Conservation (phyloP, 2,888 invertebrate species). For the Agrotis ipsilon region DNA sequence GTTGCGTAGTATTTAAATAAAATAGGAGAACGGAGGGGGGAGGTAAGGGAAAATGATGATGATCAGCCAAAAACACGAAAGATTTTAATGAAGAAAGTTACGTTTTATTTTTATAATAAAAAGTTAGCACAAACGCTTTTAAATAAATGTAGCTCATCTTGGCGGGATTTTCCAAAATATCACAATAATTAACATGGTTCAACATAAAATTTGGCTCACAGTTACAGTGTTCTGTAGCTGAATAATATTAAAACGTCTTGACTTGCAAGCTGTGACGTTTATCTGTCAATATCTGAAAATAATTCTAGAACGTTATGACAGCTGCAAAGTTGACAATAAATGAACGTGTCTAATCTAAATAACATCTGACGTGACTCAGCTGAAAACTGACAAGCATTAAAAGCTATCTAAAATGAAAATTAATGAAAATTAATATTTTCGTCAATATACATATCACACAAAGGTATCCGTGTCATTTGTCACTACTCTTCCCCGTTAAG, state of each 20-base stretch:
- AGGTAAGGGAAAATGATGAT: no score
- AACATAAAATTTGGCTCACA: no score
- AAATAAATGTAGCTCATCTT: no score
- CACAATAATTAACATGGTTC: neutral
- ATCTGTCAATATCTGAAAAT: neutral
- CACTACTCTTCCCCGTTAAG: constrained; percentile 59
- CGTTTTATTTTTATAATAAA: no score
- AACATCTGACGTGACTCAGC: constrained; percentile 11
- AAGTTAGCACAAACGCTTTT: no score
- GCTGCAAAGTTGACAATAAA: neutral
- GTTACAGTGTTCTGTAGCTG: no score
- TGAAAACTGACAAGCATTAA: constrained; percentile 16
- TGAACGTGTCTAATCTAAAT: constrained; percentile 1
- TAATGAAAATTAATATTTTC: constrained; percentile 44
- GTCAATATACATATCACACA: constrained; percentile 49
- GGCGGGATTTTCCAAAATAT: no score
- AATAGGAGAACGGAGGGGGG: no score
- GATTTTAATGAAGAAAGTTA: no score
- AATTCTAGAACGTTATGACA: neutral
- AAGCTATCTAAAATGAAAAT: constrained; percentile 15
- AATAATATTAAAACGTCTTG: neutral
- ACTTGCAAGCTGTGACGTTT: neutral
- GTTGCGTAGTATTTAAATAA: no score
- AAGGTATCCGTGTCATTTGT: constrained; percentile 66
- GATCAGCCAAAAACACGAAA: no score